Evolutionary conservation across 2,888 invertebrate species (phyloP), one percentile per base, ranked within the genome.

Genomic region (Dysmachus trigonus): DNA sequence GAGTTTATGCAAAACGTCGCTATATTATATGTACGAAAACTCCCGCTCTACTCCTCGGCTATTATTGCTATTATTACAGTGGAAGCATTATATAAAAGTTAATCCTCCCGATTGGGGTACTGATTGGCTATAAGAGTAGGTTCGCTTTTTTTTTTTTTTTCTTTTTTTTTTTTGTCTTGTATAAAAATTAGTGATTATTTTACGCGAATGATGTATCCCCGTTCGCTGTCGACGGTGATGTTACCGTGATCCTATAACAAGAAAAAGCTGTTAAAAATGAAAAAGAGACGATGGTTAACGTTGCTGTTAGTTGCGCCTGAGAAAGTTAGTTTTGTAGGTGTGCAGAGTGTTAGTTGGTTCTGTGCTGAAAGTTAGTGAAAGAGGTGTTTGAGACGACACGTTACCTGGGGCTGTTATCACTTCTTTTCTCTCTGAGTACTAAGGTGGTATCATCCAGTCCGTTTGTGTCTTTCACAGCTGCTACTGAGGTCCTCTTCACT

Each of bases 181-280:
- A 81, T 33, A 53, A 81, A 81, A 79, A 47, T 30, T 27, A 38
- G 10, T 47, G 33, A 53, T 53, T 81, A 81, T 33, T 87, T 88
- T 89, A 89, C 86, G 89, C 89, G 88, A 88, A 89, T 71, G 89
- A 89, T 86, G 89, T 88, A 85, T 90, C 89, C 85, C 90, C 90
- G 89, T 91, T 91, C 86, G 87, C 85, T 47, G 86, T 88, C 86
- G 86, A 91, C 88, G 91, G 90, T 89, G 92, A 92, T 89, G 92
- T 92, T 90, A 92, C 89, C 89, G 90, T 92, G 89, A 92, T 90
- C 90, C 92, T 92, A 91, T 88, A 92, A 92, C 89, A 91, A 91
- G 90, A 92, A 91, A 91, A 91, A 91, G 90, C 90, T 91, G 90
- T 90, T 90, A 73, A 85, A 79, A 85, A 79, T 71, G 51, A 51